These are phyloP conservation scores for Toxotes chatareus DNA, from an alignment of 2,113 vertebrate species.

Conservation along the genomic window DNA sequence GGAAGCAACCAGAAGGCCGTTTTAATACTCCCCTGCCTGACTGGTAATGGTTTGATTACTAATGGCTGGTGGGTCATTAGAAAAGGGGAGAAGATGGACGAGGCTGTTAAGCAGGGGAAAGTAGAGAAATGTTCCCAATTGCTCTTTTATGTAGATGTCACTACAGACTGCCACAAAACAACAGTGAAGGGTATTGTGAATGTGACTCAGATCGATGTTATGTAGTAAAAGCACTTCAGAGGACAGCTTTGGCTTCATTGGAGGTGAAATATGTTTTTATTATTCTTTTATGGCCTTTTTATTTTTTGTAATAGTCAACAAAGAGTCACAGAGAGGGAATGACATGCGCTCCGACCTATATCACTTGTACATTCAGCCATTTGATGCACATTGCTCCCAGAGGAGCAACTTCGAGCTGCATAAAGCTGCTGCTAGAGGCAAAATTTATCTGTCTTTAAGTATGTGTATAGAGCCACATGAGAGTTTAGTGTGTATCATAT, in stretches of 20 bases:
- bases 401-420: conserved; percentile 44
- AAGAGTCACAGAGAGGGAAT: conserved; percentile 4
- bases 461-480: neutral
- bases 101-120: conserved; percentile 41
- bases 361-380: conserved; percentile 39
- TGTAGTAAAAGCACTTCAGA: conserved; percentile 40
- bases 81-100: conserved; percentile 56
- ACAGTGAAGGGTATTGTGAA: conserved; percentile 31
- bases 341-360: neutral
- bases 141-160: conserved; percentile 52
- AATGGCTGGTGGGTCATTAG: conserved; percentile 49
- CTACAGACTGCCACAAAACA: conserved; percentile 15
- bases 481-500: neutral
- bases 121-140: conserved; percentile 49
- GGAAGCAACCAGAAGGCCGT: conserved; percentile 10
- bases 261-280: conserved; percentile 31
- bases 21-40: conserved; percentile 50
- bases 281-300: conserved; percentile 34
- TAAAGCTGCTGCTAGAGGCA: conserved; percentile 22
- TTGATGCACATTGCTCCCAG: conserved; percentile 51
- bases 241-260: conserved; percentile 18
- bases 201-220: conserved; percentile 49
- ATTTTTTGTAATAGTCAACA: conserved; percentile 19
- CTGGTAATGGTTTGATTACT: conserved; percentile 66
- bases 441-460: conserved; percentile 30